A percentile compares a stretch with the other conserved stretches of the same genome.
Evolutionary conservation across 2,797 vertebrate species (phyloP).

Genomic region (Mormyrus proboscirostris): DNA sequence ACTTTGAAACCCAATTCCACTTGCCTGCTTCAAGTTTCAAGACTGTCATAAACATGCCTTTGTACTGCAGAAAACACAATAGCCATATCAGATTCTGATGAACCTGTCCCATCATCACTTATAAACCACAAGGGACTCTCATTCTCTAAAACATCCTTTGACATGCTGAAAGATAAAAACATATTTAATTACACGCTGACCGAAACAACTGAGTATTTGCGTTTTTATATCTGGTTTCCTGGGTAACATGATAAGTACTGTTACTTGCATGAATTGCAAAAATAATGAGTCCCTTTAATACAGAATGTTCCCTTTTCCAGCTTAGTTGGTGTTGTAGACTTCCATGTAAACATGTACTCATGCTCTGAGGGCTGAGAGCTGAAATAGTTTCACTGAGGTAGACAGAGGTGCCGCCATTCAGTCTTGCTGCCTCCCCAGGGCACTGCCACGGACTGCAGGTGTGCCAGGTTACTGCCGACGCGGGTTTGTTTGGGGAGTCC

Average conservation of each 20-base stretch:
- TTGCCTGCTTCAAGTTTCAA: not conserved
- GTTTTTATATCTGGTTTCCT: not conserved
- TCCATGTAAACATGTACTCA: too few relatives aligned
- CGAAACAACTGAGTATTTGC: slow-evolving; percentile 4
- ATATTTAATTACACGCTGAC: slow-evolving; percentile 25
- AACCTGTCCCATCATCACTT: not conserved
- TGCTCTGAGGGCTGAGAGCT: not conserved
- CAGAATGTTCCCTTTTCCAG: not conserved
- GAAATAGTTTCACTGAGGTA: not conserved
- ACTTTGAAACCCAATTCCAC: slow-evolving; percentile 13
- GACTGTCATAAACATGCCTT: slow-evolving; percentile 4
- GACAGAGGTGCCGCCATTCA: not conserved
- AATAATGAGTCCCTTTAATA: not conserved
- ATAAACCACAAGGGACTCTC: not conserved
- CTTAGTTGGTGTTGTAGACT: not conserved
- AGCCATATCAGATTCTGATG: not conserved
- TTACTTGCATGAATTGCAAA: not conserved
- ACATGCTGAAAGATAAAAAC: slow-evolving; percentile 14
- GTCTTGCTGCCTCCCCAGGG: slow-evolving; percentile 49
- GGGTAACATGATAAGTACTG: not conserved
- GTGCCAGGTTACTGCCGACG: slow-evolving; percentile 74
- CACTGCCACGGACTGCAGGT: slow-evolving; percentile 80
- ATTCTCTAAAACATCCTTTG: not conserved
- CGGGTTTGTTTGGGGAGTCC: slow-evolving; percentile 70
- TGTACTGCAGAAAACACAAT: not conserved